Evolutionary conservation across 1,140 invertebrate genomes (phyloP), one percentile per base, ranked within the genome.

Genomic region (Heterodera schachtii): DNA sequence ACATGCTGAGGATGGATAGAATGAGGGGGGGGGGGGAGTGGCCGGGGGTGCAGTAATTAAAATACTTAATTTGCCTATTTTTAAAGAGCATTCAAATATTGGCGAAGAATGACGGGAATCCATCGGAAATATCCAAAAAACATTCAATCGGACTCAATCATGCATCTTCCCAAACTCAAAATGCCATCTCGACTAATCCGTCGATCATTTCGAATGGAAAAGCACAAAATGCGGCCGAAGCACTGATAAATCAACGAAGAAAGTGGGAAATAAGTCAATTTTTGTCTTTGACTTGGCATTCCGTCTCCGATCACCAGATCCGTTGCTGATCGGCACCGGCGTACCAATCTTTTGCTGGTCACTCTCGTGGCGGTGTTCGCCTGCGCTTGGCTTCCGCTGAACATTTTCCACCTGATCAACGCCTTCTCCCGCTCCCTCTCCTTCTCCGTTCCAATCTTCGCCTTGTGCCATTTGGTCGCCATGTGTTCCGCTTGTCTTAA

Each of bases 281-380:
- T 31, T 31, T 31, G 31, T 31, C 31, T 31, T 31, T 31, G 31
- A 31, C 31, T 52, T 11, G 11, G 49, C 49, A 52, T 52, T 49
- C 41, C 46, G 3, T 9, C 21, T 44, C n/a, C 46, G 41, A 19
- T 19, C 81, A 84, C 9, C 73, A 88, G 87, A 80, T 88, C 87
- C 16, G 84, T 90, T 16, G 87, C 92, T 7, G 90, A 90, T 69
- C 87, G 92, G 9, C 92, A 93, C 78, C 90, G 90, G 46, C 88
- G 90, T 64, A 93, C 92, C 11, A 92, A 92, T 57, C 81, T 91
- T 1, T 90, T 93, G 0, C 87, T 93, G 1, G 86, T 91, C 90
- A 90, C 92, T 84, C 71, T 90, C 8, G 87, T 90, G 9, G 81
- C 90, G 3, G 84, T 90, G 3, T 92, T 91, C 82, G 90, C 89